Conservation (phyloP, 2,888 invertebrate species). For the Papilio gigon region DNA sequence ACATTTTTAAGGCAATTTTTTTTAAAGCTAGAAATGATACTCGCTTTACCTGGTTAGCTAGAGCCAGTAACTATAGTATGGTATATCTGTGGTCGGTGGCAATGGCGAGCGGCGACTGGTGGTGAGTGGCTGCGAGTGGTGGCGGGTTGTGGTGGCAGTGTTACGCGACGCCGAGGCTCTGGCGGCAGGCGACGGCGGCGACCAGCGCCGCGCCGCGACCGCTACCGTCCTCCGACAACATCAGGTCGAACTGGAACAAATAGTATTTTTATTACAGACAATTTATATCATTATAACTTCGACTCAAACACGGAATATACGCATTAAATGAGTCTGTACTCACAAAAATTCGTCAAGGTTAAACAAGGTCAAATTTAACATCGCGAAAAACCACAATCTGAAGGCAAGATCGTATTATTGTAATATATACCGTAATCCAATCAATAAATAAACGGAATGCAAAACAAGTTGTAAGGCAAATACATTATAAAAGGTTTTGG, state of each 20-base stretch:
- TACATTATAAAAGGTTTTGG: not conserved
- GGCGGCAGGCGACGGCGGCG: slow-evolving; percentile 93
- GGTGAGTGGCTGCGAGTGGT: not conserved
- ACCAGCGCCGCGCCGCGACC: slow-evolving; percentile 98
- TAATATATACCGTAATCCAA: too few species aligned
- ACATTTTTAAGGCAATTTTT: too few species aligned
- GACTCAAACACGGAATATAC: not conserved
- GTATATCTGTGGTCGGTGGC: not conserved
- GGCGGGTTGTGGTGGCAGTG: slow-evolving; percentile 40
- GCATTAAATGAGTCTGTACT: too few species aligned
- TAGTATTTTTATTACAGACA: slow-evolving; percentile 15
- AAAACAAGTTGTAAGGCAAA: not conserved
- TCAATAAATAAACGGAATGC: not conserved
- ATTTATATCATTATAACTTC: too few species aligned
- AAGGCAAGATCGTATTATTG: not conserved
- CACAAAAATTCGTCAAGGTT: too few species aligned
- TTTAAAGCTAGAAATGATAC: not conserved
- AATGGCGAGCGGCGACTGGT: slow-evolving; percentile 26
- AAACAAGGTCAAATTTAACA: too few species aligned
- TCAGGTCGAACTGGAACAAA: slow-evolving; percentile 90
- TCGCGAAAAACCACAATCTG: not conserved
- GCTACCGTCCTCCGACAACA: slow-evolving; percentile 97
- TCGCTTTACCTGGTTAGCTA: not conserved
- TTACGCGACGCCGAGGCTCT: slow-evolving; percentile 62
- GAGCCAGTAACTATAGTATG: not conserved